These are phyloP conservation scores for Diaprepes abbreviatus DNA, from an alignment of 2,888 invertebrate species.

Conservation along the genomic window DNA sequence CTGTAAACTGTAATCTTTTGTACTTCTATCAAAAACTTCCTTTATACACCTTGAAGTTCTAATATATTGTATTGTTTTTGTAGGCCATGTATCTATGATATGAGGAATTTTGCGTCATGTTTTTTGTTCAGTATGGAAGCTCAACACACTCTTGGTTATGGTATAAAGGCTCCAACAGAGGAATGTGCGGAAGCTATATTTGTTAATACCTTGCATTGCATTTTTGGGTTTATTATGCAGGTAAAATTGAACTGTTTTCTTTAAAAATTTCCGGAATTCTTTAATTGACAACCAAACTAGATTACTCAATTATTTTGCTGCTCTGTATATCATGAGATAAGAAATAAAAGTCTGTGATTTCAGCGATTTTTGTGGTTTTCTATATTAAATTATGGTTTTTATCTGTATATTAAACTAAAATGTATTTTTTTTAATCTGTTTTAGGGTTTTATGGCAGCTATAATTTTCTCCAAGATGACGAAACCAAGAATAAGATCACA, in stretches of 20 bases:
- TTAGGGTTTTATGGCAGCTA: conserved; percentile 79
- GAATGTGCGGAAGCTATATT: conserved; percentile 93
- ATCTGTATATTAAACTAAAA: no score
- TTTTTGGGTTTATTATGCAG: conserved; percentile 65
- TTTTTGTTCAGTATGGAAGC: conserved; percentile 95
- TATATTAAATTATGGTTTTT: no score
- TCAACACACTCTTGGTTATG: conserved; percentile 93
- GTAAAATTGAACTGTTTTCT: conserved; percentile 57
- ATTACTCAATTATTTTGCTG: not conserved
- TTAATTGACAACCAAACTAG: no score
- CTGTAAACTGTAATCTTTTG: no score
- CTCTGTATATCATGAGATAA: not conserved
- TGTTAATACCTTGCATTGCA: conserved; percentile 92
- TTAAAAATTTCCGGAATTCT: no score
- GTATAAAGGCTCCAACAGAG: conserved; percentile 84
- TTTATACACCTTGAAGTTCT: no score
- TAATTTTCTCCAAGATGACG: conserved; percentile 93
- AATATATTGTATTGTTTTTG: no score
- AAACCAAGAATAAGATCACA: conserved; percentile 91
- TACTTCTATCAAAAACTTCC: no score
- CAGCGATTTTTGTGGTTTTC: no score
- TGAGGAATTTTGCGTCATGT: conserved; percentile 88
- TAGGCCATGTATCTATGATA: conserved; percentile 86
- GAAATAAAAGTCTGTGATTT: not conserved
- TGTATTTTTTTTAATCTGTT: no score